These are phyloP conservation scores for Palaemon carinicauda DNA, from an alignment of 1,140 invertebrate genomes.

Conservation along the genomic window DNA sequence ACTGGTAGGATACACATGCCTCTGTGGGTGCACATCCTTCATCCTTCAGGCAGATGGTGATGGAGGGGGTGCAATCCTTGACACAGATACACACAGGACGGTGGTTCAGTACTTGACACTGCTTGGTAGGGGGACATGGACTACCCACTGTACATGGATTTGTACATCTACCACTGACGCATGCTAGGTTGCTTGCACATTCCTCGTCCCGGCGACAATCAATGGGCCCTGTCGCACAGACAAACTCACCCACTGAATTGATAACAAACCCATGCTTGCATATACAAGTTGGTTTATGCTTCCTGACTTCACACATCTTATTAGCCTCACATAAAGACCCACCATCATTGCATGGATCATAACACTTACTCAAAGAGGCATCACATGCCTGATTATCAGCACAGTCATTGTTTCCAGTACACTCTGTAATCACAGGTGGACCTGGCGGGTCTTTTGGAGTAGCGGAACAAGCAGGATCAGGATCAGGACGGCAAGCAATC, in stretches of 20 bases:
- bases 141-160: slow-evolving; percentile 78
- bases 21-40: slow-evolving; percentile 83
- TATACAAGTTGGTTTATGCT: slow-evolving; percentile 84
- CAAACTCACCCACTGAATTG: slow-evolving; percentile 82
- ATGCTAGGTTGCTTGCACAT: slow-evolving; percentile 85
- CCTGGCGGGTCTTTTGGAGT: slow-evolving; percentile 54
- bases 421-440: slow-evolving; percentile 62
- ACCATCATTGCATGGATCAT: slow-evolving; percentile 75
- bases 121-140: slow-evolving; percentile 79
- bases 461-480: slow-evolving; percentile 75
- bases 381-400: slow-evolving; percentile 79
- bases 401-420: slow-evolving; percentile 76
- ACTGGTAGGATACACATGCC: slow-evolving; percentile 87
- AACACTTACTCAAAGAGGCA: slow-evolving; percentile 74
- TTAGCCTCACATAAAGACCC: slow-evolving; percentile 76
- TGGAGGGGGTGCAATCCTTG: slow-evolving; percentile 83
- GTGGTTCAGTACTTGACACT: slow-evolving; percentile 85
- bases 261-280: slow-evolving; percentile 88
- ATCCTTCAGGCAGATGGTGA: slow-evolving; percentile 88
- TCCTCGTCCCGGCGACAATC: slow-evolving; percentile 84
- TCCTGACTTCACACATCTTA: slow-evolving; percentile 86
- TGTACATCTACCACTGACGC: slow-evolving; percentile 80
- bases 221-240: slow-evolving; percentile 71
- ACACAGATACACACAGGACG: slow-evolving; percentile 84
- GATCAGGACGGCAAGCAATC: slow-evolving; percentile 78